phyloP scores from a whole-genome alignment of 92 coral and sea anemone species.

The Porites rus region DNA sequence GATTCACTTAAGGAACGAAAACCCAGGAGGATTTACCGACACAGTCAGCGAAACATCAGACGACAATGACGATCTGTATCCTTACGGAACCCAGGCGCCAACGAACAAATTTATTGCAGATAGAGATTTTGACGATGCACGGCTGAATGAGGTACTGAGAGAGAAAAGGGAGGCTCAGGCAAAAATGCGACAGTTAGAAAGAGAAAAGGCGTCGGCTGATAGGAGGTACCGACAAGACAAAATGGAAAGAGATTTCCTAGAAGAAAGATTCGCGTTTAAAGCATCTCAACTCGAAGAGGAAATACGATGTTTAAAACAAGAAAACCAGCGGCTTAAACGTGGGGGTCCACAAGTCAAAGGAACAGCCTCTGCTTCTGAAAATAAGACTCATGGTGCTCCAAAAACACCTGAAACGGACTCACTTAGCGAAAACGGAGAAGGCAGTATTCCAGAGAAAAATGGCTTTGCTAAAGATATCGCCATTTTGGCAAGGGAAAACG shows the following conservation, averaged over 20 bases:
- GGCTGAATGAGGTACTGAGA: constrained; percentile 57
- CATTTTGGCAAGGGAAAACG: constrained; percentile 81
- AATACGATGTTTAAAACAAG: constrained; percentile 52
- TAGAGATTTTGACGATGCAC: constrained; percentile 71
- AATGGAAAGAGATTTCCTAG: constrained; percentile 40
- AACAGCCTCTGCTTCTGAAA: constrained; percentile 7
- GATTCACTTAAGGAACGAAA: constrained; percentile 57
- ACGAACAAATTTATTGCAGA: constrained; percentile 71
- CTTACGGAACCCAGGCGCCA: constrained; percentile 30
- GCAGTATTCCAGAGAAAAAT: constrained; percentile 26
- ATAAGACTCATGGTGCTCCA: neutral
- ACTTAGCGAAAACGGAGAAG: neutral
- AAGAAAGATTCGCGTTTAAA: constrained; percentile 25
- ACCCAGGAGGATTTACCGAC: constrained; percentile 58
- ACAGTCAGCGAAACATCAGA: constrained; percentile 86
- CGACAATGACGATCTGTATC: constrained; percentile 54
- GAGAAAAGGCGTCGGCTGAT: constrained; percentile 60
- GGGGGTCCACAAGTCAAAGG: constrained; percentile 37
- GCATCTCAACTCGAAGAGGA: constrained; percentile 53
- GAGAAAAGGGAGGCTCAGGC: constrained; percentile 78
- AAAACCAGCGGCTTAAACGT: constrained; percentile 48
- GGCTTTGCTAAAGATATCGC: constrained; percentile 83
- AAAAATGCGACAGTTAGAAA: constrained; percentile 71
- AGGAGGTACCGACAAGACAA: constrained; percentile 48
- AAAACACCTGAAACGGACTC: neutral